These are phyloP conservation scores for Chiloscyllium plagiosum DNA, from an alignment of 2,113 vertebrate genomes.

Conservation along the genomic window DNA sequence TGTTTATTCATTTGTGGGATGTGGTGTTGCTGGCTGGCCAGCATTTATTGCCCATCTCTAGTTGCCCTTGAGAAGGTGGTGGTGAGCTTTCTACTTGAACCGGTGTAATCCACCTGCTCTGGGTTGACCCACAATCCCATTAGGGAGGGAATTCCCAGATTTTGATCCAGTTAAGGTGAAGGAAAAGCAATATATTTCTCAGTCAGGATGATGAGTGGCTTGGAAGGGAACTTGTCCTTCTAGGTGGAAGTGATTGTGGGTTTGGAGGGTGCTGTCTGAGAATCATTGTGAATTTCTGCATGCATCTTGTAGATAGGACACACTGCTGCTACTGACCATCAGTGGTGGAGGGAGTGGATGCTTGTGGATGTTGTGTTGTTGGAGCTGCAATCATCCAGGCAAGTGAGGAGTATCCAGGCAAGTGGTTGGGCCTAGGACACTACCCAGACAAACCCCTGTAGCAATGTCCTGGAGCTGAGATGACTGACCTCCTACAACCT, in stretches of 20 bases:
- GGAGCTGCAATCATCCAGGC: too few species aligned
- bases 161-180: not conserved
- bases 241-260: not conserved
- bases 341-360: not conserved
- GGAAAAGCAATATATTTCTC: not conserved
- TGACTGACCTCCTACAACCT: too few species aligned
- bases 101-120: not conserved
- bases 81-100: not conserved
- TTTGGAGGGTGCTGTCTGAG: not conserved
- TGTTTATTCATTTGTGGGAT: not conserved
- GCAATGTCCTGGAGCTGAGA: too few species aligned
- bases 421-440: too few species aligned
- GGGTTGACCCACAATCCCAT: not conserved
- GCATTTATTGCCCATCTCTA: not conserved
- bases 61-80: not conserved
- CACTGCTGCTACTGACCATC: not conserved
- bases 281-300: not conserved
- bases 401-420: not conserved
- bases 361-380: not conserved
- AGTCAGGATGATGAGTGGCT: not conserved
- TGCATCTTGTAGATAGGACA: not conserved
- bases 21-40: not conserved
- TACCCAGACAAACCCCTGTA: too few species aligned
- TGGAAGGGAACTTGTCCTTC: not conserved
- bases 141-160: not conserved